Evolutionary conservation across 2,888 invertebrate genomes (phyloP), one percentile per base, ranked within the genome.

Genomic region (Nemotelus pantherinus): DNA sequence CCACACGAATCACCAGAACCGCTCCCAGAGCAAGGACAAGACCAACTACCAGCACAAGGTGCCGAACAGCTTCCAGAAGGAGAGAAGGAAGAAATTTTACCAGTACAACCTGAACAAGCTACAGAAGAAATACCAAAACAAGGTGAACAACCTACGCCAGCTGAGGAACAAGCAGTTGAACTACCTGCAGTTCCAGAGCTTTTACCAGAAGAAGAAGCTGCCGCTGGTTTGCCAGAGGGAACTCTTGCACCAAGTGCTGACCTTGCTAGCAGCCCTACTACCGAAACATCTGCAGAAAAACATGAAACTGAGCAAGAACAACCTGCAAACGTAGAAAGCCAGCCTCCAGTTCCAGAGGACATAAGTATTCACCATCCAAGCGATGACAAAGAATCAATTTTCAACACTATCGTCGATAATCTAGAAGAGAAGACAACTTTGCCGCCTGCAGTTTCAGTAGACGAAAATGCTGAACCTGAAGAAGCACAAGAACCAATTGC

Each of bases 241-340:
- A 25, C 25, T 25, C 25, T 25, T 25, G 25, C 25, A 25, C 25
- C 25, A 25, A 53, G 53, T 63, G 41, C 63, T 41, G 43, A 9
- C 2, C 1, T 41, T 63, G 63, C 25, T 44, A 43, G 74, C 77
- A 65, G 77, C 75, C 67, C 77, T 60, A 47, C 81, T 5, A 79
- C 79, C 3, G 81, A 82, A 70, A 78, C 76, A 55, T 77, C 81
- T 3, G 43, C 45, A 57, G 79, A 81, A 10, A 77, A 75, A 53
- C n/a, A 25, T 57, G 75, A 79, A 53, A 47, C 68, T 25, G 50
- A 50, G 3, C 60, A 77, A n/a, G 50, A 78, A 58, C 67, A 70
- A 63, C 60, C 74, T 47, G 64, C 50, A 3, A 64, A 77, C 55
- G 63, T 77, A 45, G 4, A 60, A 43, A 9, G 57, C 39, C 47